Evolutionary conservation across 2,113 vertebrate genomes (phyloP).

Genomic region (Sinocyclocheilus rhinocerous): DNA sequence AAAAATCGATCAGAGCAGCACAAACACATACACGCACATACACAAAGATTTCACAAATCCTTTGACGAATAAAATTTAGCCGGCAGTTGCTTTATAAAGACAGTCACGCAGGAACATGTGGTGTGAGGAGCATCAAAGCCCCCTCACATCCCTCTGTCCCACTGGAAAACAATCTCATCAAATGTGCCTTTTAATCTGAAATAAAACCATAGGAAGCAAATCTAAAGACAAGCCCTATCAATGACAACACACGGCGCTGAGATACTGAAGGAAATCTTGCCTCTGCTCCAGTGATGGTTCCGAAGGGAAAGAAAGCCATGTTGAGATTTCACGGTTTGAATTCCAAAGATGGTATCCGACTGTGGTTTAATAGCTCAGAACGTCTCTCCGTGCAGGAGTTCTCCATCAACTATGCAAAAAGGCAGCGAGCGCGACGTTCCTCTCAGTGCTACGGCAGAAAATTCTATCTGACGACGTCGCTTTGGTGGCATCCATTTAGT

Average conservation of each 20-base stretch:
- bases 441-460: conserved; percentile 39
- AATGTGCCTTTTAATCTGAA: conserved; percentile 41
- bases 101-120: conserved; percentile 10
- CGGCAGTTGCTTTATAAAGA: conserved; percentile 21
- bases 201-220: conserved; percentile 31
- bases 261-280: conserved; percentile 50
- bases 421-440: conserved; percentile 35
- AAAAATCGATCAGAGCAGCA: conserved; percentile 22
- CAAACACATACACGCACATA: conserved; percentile 31
- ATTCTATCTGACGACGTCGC: conserved; percentile 45
- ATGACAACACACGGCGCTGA: conserved; percentile 6
- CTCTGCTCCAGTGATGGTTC: conserved; percentile 59
- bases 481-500: conserved; percentile 52
- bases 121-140: conserved; percentile 21
- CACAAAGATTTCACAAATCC: background rate
- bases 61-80: conserved; percentile 13
- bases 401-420: conserved; percentile 45
- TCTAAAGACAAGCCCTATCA: conserved; percentile 9
- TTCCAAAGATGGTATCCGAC: conserved; percentile 37
- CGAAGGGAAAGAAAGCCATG: conserved; percentile 61
- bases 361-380: conserved; percentile 30
- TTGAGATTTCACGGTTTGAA: conserved; percentile 39
- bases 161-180: conserved; percentile 36
- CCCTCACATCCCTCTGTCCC: conserved; percentile 15
- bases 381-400: conserved; percentile 26